Conservation (phyloP, 1,140 invertebrate genomes). For the Antheraea pernyi region DNA sequence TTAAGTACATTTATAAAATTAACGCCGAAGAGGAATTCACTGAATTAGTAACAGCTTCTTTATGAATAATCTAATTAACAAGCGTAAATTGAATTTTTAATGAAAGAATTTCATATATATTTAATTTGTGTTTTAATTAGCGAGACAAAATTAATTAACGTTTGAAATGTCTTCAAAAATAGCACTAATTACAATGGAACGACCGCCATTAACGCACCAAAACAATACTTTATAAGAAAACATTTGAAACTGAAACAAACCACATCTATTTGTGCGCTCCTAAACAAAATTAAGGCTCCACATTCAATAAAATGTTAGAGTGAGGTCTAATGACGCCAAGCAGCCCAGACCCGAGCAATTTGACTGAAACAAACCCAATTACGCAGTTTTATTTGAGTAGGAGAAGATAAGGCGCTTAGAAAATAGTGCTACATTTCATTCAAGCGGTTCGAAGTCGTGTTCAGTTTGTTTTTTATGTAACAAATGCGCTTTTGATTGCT, state of each 20-base stretch:
- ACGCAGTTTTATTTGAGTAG: conserved; percentile 41
- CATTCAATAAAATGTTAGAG: conserved; percentile 29
- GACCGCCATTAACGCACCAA: conserved; percentile 17
- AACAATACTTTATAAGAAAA: conserved; percentile 25
- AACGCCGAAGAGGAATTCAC: too few relatives aligned
- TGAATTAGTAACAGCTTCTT: not conserved
- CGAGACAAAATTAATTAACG: not conserved
- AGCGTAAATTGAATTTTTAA: not conserved
- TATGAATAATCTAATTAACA: not conserved
- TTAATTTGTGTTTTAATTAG: not conserved
- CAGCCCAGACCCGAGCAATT: conserved; percentile 39
- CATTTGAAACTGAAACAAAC: conserved; percentile 20
- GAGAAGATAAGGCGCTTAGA: conserved; percentile 14
- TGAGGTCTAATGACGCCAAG: conserved; percentile 38
- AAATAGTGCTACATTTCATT: conserved; percentile 11
- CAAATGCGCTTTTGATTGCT: conserved; percentile 2
- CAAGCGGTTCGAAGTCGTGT: conserved; percentile 10
- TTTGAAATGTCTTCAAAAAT: conserved; percentile 8
- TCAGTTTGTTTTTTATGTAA: conserved; percentile 1
- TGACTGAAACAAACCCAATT: conserved; percentile 49
- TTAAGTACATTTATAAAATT: too few relatives aligned
- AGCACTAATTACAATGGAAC: conserved; percentile 22
- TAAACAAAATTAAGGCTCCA: conserved; percentile 24
- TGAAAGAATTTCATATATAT: not conserved
- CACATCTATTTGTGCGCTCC: conserved; percentile 18